A percentile compares a stretch with the other conserved stretches of the same genome.
These are phyloP conservation scores for Rhombomys opimus DNA, from an alignment of 2,113 vertebrate genomes.

Conservation along the genomic window DNA sequence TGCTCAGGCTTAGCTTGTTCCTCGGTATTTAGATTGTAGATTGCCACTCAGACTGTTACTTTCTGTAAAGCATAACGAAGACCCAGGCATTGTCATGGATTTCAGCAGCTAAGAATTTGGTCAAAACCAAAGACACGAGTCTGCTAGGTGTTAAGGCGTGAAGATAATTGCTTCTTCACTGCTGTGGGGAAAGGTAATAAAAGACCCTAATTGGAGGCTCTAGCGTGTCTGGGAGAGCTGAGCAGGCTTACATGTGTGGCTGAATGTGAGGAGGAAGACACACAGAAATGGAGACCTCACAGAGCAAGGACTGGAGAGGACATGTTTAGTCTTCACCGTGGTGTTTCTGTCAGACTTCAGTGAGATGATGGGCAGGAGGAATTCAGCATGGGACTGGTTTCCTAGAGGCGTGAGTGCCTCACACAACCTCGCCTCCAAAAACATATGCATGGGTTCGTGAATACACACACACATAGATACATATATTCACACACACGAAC, in stretches of 20 bases:
- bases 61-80: background rate
- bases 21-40: background rate
- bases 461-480: background rate
- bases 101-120: conserved; percentile 22
- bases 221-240: background rate
- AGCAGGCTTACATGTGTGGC: background rate
- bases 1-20: background rate
- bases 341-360: conserved; percentile 6
- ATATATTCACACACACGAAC: background rate
- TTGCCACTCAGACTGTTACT: background rate
- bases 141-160: background rate
- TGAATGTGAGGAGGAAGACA: background rate
- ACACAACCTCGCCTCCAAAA: background rate
- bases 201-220: background rate
- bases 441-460: background rate
- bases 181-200: background rate
- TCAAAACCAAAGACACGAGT: background rate
- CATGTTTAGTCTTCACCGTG: background rate
- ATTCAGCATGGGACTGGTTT: background rate
- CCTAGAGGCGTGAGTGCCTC: background rate
- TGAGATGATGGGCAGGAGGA: background rate
- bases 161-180: background rate
- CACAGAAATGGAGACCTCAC: background rate
- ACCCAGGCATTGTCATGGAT: background rate
- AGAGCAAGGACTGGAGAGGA: background rate